Base-by-base conservation (phyloP, 2,888 invertebrate genomes). In the Cryptus viduatorius region DNA sequence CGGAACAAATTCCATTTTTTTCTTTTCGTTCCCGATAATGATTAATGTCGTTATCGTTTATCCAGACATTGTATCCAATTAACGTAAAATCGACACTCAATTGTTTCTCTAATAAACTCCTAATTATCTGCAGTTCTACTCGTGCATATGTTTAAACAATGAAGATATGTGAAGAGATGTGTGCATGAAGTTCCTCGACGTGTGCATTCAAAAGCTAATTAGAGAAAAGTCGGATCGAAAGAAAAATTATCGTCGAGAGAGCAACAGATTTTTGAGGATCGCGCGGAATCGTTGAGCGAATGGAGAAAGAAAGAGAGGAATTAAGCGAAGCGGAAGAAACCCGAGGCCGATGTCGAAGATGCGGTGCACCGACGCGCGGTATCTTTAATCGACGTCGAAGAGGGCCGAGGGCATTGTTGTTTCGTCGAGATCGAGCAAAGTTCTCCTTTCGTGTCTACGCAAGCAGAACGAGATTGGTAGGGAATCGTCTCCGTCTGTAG, bases 301-400 rank as follows among this genome's bases (percentile, higher is more conserved):
- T n/a, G 50, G 3, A 29, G 10, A 24, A 29, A 12, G 14, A 24
- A 73, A 31, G 24, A n/a, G 37, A 29, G n/a, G 46, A 73, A 46
- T 5, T 14, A 29, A 14, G 16, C 8, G 46, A 46, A 46, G 73
- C 24, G 29, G 46, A 61, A 46, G 24, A 46, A 64, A 31, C 31
- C 4, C 44, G 16, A 24, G 24, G 7, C 16, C 19, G 59, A 24
- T 73, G 73, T 14, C 37, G 7, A 37, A 37, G 37, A 37, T 37
- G 5, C 37, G 37, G 61, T 12, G 50, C 42, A 44, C 24, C 59
- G 73, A 61, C 4, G 16, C 65, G 48, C 37, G 48, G 59, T 61
- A 48, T 73, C 73, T 31, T 29, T 73, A 79, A 79, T 79, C 72
- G 79, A 44, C 65, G 72, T 79, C 53, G 65, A 79, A 65, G 79